Conservation (phyloP, 2,797 vertebrate genomes). For the Kryptopterus vitreolus region DNA sequence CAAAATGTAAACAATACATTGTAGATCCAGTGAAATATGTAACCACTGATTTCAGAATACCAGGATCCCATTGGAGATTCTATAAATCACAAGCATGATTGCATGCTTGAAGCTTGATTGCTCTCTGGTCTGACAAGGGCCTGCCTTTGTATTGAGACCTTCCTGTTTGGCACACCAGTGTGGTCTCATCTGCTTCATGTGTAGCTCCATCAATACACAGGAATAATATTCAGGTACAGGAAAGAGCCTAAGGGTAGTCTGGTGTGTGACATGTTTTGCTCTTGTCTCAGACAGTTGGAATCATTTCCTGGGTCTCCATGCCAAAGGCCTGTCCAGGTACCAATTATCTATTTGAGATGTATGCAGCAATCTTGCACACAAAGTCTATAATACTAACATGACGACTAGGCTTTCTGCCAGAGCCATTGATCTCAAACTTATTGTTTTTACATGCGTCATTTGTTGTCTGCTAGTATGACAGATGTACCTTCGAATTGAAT, state of each 20-base stretch:
- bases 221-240: neutral
- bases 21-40: neutral
- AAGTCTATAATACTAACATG: neutral
- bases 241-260: neutral
- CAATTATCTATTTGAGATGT: neutral
- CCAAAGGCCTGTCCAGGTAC: neutral
- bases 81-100: neutral
- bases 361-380: neutral
- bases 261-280: neutral
- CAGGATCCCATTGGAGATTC: neutral
- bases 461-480: neutral
- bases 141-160: neutral
- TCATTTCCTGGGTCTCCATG: neutral
- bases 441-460: too few species aligned
- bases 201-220: neutral
- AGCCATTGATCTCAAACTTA: neutral
- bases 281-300: neutral
- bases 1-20: conserved; percentile 8
- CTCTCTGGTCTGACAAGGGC: neutral
- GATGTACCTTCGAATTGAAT: neutral
- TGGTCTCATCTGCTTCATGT: neutral
- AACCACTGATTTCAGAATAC: neutral
- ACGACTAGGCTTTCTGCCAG: neutral
- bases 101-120: conserved; percentile 13
- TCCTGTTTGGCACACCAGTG: neutral